Evolutionary conservation across 1,140 invertebrate genomes (phyloP), one percentile per base, ranked within the genome.

Genomic region (Cotesia vestalis): DNA sequence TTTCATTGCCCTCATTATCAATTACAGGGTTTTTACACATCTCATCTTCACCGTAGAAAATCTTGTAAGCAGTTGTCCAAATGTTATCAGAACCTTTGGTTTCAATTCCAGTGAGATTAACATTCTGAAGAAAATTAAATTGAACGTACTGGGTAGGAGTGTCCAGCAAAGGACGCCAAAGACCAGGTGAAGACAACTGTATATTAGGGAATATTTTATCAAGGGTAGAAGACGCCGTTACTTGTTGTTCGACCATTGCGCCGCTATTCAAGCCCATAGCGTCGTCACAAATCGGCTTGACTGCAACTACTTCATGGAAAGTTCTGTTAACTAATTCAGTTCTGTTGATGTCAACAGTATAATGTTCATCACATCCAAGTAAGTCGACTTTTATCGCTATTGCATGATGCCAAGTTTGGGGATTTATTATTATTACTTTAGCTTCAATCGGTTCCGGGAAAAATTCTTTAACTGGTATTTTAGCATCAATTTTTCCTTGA

Each of bases 361-460:
- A 53, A 36, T 84, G 73, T 59, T 86, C 80, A 1, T 87, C 81
- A 80, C 95, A 96, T 46, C 94, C 93, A 36, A 95, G 86, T 1
- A 95, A 78, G 78, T 96, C 94, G 17, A 94, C 83, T 64, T 91
- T 88, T 71, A 96, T 84, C 0, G 93, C 89, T 55, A 95, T 94
- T 8, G 88, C 90, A 4, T 90, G 89, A 77, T 94, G 89, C 94
- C 94, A 96, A 4, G 92, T 91, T 3, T 91, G 80, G 0, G 95
- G 94, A 68, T 89, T 88, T 40, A 96, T 88, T 61, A 91, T 88
- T 1, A 96, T 73, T 36, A 91, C 89, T 74, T 89, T 90, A 0
- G 94, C 92, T 81, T 94, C 92, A 55, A 96, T 88, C 11, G 93
- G 92, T 20, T 84, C 81, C 40, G 89, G 81, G 57, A 94, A 93